These are phyloP conservation scores for Sitta carolinensis DNA, from an alignment of 2,797 vertebrate species.

Conservation along the genomic window DNA sequence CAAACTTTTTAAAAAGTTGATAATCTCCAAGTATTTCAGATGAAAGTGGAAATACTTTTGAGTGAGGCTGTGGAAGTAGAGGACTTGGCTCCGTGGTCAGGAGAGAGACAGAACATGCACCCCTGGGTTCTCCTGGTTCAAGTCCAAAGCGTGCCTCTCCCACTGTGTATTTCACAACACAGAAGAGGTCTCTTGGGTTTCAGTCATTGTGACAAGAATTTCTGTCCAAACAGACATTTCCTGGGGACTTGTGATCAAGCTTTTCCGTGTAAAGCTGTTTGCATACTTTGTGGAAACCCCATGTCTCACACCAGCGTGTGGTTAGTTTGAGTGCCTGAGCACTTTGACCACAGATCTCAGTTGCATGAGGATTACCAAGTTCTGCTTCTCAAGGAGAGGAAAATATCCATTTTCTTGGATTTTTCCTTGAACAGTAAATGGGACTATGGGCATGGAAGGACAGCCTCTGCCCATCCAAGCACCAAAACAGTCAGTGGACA, in stretches of 20 bases:
- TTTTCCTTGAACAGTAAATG: not conserved
- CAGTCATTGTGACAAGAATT: not conserved
- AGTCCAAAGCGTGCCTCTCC: not conserved
- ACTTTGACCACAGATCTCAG: not conserved
- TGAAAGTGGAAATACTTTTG: not conserved
- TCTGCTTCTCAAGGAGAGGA: not conserved
- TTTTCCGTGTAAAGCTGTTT: not conserved
- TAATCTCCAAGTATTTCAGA: not conserved
- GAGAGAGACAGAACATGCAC: not conserved
- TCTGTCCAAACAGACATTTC: not conserved
- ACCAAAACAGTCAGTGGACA: not conserved
- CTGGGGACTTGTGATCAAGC: not conserved
- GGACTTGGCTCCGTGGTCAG: not conserved
- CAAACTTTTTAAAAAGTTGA: not conserved
- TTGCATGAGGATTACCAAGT: not conserved
- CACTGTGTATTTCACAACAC: not conserved
- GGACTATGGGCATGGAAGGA: not conserved
- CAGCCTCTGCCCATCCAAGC: not conserved
- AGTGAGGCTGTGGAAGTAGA: not conserved
- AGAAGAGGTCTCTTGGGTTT: not conserved
- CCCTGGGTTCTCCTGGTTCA: not conserved
- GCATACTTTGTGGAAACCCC: not conserved
- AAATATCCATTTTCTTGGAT: not conserved
- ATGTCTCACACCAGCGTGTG: not conserved
- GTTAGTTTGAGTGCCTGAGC: not conserved